Evolutionary conservation across 2,888 invertebrate species (phyloP).

Genomic region (Aleiodes leptofemur): DNA sequence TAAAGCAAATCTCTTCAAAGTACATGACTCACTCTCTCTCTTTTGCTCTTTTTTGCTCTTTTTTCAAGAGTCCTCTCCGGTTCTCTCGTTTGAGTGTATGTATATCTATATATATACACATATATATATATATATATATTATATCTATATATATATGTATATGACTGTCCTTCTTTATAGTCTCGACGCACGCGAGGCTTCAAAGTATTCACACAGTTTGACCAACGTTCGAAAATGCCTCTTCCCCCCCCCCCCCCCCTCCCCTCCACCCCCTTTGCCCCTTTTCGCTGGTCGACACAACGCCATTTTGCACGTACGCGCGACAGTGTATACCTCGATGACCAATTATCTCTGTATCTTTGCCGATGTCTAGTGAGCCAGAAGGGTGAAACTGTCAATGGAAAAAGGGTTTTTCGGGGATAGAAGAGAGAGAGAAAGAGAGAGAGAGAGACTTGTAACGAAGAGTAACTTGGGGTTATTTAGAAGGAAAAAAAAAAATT

Average conservation of each 20-base stretch:
- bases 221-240: conserved; percentile 34
- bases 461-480: conserved; percentile 43
- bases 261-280: background rate
- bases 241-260: conserved; percentile 18
- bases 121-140: too few relatives aligned
- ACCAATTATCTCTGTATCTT: conserved; percentile 74
- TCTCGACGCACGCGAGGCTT: conserved; percentile 52
- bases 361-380: conserved; percentile 72
- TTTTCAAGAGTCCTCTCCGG: background rate
- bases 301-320: conserved; percentile 51
- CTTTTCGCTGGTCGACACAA: too few relatives aligned
- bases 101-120: too few relatives aligned
- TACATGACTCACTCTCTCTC: conserved; percentile 59
- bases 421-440: conserved; percentile 43
- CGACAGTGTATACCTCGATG: conserved; percentile 70
- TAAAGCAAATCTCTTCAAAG: conserved; percentile 74
- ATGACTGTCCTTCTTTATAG: conserved; percentile 14
- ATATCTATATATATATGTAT: too few relatives aligned
- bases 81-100: background rate
- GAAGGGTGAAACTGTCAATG: conserved; percentile 67
- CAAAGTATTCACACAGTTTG: conserved; percentile 63
- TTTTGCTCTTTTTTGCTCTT: too few relatives aligned
- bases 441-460: conserved; percentile 45
- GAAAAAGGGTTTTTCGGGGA: conserved; percentile 67
- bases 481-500: conserved; percentile 8